These are phyloP conservation scores for Microplitis deprimator DNA, from an alignment of 2,888 invertebrate species.

Conservation along the genomic window DNA sequence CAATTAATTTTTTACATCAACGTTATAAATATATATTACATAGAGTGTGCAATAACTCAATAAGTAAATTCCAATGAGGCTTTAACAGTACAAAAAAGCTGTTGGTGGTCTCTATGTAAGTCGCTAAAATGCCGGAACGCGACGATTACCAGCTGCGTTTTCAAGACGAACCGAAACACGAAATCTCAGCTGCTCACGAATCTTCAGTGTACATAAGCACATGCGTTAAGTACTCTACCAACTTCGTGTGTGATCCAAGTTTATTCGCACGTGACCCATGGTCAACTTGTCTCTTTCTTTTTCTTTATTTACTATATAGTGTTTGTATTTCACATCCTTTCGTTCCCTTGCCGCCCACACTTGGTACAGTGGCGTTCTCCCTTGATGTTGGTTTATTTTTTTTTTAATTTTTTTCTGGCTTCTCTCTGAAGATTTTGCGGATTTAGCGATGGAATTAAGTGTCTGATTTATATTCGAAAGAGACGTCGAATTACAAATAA, in stretches of 20 bases:
- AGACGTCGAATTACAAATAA: constrained; percentile 12
- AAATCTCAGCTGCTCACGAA: constrained; percentile 27
- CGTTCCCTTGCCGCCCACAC: constrained; percentile 61
- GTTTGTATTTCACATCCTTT: constrained; percentile 69
- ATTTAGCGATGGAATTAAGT: constrained; percentile 59
- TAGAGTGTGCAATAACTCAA: constrained; percentile 11
- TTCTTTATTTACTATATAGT: constrained; percentile 50
- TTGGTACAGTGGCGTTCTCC: constrained; percentile 42
- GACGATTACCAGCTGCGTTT: constrained; percentile 25
- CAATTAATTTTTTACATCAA: background rate
- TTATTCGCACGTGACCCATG: constrained; percentile 39
- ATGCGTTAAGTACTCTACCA: constrained; percentile 38
- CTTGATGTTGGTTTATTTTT: constrained; percentile 19
- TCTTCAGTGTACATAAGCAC: constrained; percentile 22
- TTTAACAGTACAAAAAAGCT: constrained; percentile 22
- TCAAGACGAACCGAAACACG: constrained; percentile 18
- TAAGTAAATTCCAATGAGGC: constrained; percentile 28
- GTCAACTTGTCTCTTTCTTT: constrained; percentile 28
- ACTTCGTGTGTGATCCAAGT: constrained; percentile 44
- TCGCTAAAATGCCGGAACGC: constrained; percentile 10
- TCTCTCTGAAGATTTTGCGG: constrained; percentile 32
- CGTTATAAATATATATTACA: background rate
- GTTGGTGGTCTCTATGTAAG: constrained; percentile 33
- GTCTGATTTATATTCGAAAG: constrained; percentile 58
- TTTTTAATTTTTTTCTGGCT: constrained; percentile 21